Base-by-base conservation (phyloP, 2,888 invertebrate species). In the Polydesmus complanatus region DNA sequence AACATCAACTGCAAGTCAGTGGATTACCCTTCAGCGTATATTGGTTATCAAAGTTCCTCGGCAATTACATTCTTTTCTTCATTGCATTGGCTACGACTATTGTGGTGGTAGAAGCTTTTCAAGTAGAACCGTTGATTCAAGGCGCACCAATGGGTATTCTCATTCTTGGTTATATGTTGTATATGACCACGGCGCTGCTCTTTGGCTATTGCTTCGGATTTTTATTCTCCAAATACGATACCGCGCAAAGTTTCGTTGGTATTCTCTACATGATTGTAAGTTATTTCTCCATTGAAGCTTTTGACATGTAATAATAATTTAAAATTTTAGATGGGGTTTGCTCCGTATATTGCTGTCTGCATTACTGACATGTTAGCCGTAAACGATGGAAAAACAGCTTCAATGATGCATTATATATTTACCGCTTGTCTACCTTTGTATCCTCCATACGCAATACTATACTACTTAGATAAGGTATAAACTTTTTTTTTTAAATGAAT, bases 1-100 rank as follows among this genome's bases (percentile, higher is more conserved):
- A 87, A 71, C 88, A 88, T 72, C 88, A 88, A 71, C 77, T 90
- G 37, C 78, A 88, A 19, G 86, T 88, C 21, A 86, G 89, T 71
- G 89, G 90, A 0, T 75, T 90, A 21, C 81, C n/a, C 74, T 79
- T 49, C 78, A 86, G 0, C 75, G 86, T 11, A 71, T 84, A 53
- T 54, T 63, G 63, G 63, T 48, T 25, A 8, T 56, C 61, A 14
- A 61, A 56, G 61, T 82, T 84, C 0, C 84, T 85, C 74, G 78
- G 78, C 66, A 80, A 85, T 79, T 87, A 87, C 72, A 23, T 87
- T 86, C 73, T 72, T 82, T 86, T 86, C 70, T 84, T 86, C 71
- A 79, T 85, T 25, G 83, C 88, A 8, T 77, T 88, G 54, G 80
- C 81, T 54, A 79, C 79, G 37, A 78, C 87, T 64, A 84, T 86